Evolutionary conservation across 1,140 invertebrate genomes (phyloP), one percentile per base, ranked within the genome.

Genomic region (Orchestia grillus): DNA sequence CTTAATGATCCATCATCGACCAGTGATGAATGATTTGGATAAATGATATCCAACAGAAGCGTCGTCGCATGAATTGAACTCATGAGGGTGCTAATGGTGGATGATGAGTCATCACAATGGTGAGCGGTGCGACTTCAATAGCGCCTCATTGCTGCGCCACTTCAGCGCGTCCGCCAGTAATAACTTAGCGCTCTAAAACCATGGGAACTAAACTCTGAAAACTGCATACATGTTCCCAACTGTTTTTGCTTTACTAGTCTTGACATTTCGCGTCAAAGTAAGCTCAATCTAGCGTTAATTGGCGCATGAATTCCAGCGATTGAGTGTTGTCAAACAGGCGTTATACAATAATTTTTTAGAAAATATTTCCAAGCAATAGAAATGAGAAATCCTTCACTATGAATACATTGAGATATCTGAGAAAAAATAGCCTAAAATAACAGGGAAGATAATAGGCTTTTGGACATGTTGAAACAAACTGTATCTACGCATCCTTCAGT

Each of bases 1-100:
- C 92, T 44, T 94, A 45, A 44, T 47, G 92, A 47, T 94, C 92
- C 92, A 47, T 94, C 92, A 94, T 45, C 92, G 44, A 40, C 41
- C 92, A 44, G 43, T 94, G 92, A 94, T 47, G 47, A 47, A 94
- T 94, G 43, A 94, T 94, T n/a, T 94, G 40, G 19, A 45, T 94
- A 45, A 94, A 94, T 47, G 92, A 94, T 44, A 40, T 15, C 36
- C 8, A 45, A n/a, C 3, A 47, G 44, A 45, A 44, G 41, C 92
- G 92, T 94, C 43, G 36, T 94, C 92, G 92, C 41, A 45, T 94
- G 92, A 94, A 94, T 94, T 94, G 92, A 94, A 94, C 92, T 94
- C 92, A 94, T 94, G 92, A 94, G 92, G 92, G 44, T n/a, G 92
- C 92, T 45, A 94, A 94, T 94, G 92, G 44, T 94, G 11, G 44